Evolutionary conservation across 2,797 vertebrate species (phyloP), one percentile per base, ranked within the genome.

Genomic region (Aselliscus stoliczkanus): DNA sequence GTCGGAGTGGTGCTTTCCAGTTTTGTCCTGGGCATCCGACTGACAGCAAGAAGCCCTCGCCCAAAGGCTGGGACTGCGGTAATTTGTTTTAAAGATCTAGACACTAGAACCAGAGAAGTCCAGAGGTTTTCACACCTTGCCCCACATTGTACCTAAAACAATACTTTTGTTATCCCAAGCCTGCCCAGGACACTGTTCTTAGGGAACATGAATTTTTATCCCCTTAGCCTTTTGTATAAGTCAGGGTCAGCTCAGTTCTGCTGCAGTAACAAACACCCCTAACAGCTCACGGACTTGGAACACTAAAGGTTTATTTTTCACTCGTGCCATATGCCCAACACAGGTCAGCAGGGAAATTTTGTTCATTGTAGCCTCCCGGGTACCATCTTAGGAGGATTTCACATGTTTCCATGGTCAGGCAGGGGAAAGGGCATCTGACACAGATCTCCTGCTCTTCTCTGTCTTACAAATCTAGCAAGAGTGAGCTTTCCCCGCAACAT

Each of bases 331-430:
- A 5, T 17, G 29, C 69, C 11, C 2, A 4, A 3, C 5, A 5
- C 44, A 50, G 25, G 34, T 50, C 44, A 37, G 12, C 52, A 2
- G 31, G 34, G 39, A 47, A 14, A 7, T 14, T 34, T 39, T 21
- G 10, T 34, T 90, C 47, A 4, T 3, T 31, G 4, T 34, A 18
- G 20, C 4, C 29, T 37, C 7, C 87, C 23, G 25, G 27, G 4
- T 12, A n/a, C 37, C 54, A 13, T 20, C 27, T 42, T 7, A 15
- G 42, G 50, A 69, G 39, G 44, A 76, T 4, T 29, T 31, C 54
- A 5, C 23, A 0, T 17, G 12, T 47, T 50, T 20, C 54, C 0
- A 0, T 1, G 17, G n/a, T 58, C 67, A 60, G 47, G 37, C 20
- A 54, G 54, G 1, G 60, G 29, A 8, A 27, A 42, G 13, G 23